These are phyloP conservation scores for Chaetophractus vellerosus DNA, from an alignment of 2,797 vertebrate species.

Conservation along the genomic window DNA sequence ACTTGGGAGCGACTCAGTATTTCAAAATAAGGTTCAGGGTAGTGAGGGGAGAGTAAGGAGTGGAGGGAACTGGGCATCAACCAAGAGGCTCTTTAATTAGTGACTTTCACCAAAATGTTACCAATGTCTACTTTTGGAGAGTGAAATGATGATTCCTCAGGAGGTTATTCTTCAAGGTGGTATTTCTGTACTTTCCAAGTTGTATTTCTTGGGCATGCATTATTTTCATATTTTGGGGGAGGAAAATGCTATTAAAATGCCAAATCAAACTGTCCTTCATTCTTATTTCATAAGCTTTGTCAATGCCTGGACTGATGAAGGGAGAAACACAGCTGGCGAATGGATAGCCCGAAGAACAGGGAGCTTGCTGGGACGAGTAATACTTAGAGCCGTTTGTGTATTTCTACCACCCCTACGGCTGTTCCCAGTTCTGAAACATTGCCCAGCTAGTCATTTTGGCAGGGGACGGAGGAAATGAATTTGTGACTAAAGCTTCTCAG, in stretches of 20 bases:
- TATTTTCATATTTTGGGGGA: neutral
- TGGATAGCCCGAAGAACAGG: neutral
- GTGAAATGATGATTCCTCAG: neutral
- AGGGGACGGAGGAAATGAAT: neutral
- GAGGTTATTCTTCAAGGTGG: constrained; percentile 61
- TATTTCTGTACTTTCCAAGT: constrained; percentile 56
- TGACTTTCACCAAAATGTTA: constrained; percentile 34
- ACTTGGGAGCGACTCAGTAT: neutral
- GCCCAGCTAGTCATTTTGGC: neutral
- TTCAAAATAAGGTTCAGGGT: constrained; percentile 19
- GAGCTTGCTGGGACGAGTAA: neutral
- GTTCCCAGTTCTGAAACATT: neutral
- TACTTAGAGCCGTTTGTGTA: neutral
- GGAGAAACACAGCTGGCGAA: neutral
- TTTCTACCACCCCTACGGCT: no score
- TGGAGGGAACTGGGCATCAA: neutral
- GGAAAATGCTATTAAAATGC: constrained; percentile 50
- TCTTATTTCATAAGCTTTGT: constrained; percentile 46
- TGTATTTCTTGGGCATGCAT: constrained; percentile 1
- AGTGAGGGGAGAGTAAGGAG: neutral
- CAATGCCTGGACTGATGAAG: neutral
- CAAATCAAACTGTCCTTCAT: constrained; percentile 52
- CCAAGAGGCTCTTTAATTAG: constrained; percentile 31
- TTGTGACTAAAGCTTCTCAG: constrained; percentile 8
- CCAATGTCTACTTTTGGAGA: neutral